phyloP scores from a whole-genome alignment of 2,113 vertebrate species.

The Gasterosteus aculeatus region DNA sequence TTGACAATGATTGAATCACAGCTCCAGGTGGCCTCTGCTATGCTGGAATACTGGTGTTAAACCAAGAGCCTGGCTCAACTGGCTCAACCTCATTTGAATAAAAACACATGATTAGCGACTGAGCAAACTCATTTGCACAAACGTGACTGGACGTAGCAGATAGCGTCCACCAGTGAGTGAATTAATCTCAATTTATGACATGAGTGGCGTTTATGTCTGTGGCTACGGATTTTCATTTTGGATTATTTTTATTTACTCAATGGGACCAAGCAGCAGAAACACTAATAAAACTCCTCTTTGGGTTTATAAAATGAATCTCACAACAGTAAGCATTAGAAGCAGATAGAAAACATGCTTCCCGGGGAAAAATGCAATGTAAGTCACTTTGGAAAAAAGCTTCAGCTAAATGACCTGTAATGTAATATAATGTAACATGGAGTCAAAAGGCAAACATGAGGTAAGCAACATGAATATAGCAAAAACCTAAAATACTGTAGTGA shows the following conservation, averaged over 20 bases:
- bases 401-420: too few species aligned
- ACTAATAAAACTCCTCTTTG: background rate
- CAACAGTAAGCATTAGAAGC: background rate
- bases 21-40: background rate
- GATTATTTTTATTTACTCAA: background rate
- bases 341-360: background rate
- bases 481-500: background rate
- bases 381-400: too few species aligned
- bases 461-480: background rate
- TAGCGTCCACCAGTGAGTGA: background rate
- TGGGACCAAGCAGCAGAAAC: background rate
- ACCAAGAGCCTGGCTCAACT: background rate
- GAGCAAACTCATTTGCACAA: constrained; percentile 39
- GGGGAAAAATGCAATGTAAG: too few species aligned
- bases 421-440: too few species aligned
- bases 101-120: constrained; percentile 15
- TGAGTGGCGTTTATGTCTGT: background rate
- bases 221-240: background rate
- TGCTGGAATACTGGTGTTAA: background rate
- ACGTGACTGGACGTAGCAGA: background rate
- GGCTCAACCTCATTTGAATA: constrained; percentile 43
- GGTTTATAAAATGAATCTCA: background rate
- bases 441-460: background rate
- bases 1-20: background rate
- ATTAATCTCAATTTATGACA: background rate